Evolutionary conservation across 2,797 vertebrate genomes (phyloP).

Genomic region (Pseudochromis fuscus): DNA sequence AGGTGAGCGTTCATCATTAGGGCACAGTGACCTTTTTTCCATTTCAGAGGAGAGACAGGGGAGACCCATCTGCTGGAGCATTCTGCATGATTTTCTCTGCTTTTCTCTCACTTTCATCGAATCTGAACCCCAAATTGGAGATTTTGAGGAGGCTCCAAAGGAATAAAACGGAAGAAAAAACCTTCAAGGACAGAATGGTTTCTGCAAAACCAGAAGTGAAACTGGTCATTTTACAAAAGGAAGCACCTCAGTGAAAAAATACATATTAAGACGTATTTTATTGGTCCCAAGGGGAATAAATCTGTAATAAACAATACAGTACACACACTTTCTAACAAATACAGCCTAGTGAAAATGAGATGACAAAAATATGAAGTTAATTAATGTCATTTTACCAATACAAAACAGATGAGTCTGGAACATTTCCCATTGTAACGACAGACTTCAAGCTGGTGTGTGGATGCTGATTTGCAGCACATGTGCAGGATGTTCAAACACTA

Average conservation of each 20-base stretch:
- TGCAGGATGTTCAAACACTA: constrained; percentile 15
- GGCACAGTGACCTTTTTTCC: constrained; percentile 49
- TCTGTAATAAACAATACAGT: no score
- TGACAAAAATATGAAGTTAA: background rate
- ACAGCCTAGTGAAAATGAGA: background rate
- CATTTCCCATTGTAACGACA: background rate
- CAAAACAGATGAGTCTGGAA: constrained; percentile 3
- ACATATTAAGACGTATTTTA: no score
- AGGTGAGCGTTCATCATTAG: constrained; percentile 50
- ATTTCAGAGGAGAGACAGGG: constrained; percentile 27
- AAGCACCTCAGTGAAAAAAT: no score
- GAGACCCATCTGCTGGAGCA: constrained; percentile 29
- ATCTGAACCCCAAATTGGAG: constrained; percentile 14
- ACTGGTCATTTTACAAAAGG: constrained; percentile 41
- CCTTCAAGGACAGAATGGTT: constrained; percentile 18
- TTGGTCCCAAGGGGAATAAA: constrained; percentile 28
- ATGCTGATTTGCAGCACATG: constrained; percentile 3
- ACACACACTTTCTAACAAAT: constrained; percentile 16
- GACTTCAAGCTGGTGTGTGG: background rate
- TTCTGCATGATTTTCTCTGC: constrained; percentile 27
- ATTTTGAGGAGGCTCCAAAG: constrained; percentile 28
- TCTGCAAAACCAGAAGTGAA: constrained; percentile 32
- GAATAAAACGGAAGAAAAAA: constrained; percentile 19
- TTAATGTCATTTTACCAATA: background rate
- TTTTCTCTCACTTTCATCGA: constrained; percentile 19